phyloP scores from a whole-genome alignment of 1,140 invertebrate species.

The Orius laevigatus region DNA sequence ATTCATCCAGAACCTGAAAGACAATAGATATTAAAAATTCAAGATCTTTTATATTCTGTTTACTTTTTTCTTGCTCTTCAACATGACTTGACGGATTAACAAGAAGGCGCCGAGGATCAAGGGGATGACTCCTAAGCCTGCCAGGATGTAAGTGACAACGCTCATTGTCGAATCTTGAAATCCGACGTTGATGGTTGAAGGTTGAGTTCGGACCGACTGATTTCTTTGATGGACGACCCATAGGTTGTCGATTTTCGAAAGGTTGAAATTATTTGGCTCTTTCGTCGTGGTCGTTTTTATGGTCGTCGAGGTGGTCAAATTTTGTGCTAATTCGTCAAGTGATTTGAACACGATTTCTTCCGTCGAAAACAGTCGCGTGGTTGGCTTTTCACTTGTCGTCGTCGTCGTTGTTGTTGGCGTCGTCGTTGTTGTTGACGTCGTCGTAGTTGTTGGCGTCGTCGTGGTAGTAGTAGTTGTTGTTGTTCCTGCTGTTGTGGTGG shows the following conservation, averaged over 20 bases:
- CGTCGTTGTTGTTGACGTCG: slow-evolving; percentile 10
- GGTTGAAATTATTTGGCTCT: background rate
- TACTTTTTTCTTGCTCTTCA: slow-evolving; percentile 37
- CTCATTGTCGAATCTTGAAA: slow-evolving; percentile 23
- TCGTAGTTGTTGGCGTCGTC: slow-evolving; percentile 6
- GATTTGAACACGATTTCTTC: background rate
- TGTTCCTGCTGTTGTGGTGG: background rate
- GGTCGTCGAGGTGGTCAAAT: background rate
- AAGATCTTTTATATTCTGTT: background rate
- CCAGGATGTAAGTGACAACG: slow-evolving; percentile 38
- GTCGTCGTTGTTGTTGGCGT: background rate
- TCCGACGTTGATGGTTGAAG: slow-evolving; percentile 15
- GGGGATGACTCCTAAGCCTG: slow-evolving; percentile 38
- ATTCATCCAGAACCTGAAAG: slow-evolving; percentile 34
- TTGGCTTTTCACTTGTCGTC: background rate
- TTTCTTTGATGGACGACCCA: slow-evolving; percentile 12
- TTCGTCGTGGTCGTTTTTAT: background rate
- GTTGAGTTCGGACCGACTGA: background rate
- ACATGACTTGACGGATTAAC: slow-evolving; percentile 33
- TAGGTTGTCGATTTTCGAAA: slow-evolving; percentile 4
- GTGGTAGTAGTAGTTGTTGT: slow-evolving; percentile 2
- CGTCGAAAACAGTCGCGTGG: background rate
- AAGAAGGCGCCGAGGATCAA: slow-evolving; percentile 36
- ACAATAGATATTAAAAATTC: slow-evolving; percentile 18
- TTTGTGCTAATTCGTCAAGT: background rate